Evolutionary conservation across 2,888 invertebrate genomes (phyloP).

Genomic region (Thecocarcelia acutangulata): DNA sequence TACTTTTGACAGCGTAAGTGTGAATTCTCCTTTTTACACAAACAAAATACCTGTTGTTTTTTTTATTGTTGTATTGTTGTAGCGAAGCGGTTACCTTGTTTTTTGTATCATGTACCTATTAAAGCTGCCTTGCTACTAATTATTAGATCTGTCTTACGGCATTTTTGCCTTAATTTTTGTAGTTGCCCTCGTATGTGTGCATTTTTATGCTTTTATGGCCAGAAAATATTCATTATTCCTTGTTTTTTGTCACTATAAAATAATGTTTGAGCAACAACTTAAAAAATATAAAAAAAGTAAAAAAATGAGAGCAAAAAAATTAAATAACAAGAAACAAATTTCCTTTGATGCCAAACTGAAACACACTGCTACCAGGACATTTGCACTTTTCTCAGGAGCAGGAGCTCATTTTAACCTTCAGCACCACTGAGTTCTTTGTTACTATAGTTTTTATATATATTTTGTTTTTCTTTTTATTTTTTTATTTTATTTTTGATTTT

Average conservation of each 20-base stretch:
- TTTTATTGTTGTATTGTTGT: too few relatives aligned
- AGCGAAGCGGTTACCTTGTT: too few relatives aligned
- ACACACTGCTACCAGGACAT: slow-evolving; percentile 28
- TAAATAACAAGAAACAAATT: slow-evolving; percentile 40
- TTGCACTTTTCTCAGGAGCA: slow-evolving; percentile 52
- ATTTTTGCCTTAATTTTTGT: not conserved
- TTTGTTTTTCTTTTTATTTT: too few relatives aligned
- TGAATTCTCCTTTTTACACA: too few relatives aligned
- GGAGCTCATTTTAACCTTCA: slow-evolving; percentile 51
- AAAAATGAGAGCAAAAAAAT: not conserved
- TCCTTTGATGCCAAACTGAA: slow-evolving; percentile 50
- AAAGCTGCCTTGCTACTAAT: too few relatives aligned
- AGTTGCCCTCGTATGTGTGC: not conserved
- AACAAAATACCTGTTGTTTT: too few relatives aligned
- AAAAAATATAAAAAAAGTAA: too few relatives aligned
- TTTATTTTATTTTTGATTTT: not conserved
- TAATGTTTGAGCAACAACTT: slow-evolving; percentile 36
- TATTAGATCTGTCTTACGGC: too few relatives aligned
- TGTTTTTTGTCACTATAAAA: slow-evolving; percentile 48
- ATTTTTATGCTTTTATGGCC: slow-evolving; percentile 4
- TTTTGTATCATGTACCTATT: too few relatives aligned
- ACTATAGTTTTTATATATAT: slow-evolving; percentile 5
- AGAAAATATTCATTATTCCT: slow-evolving; percentile 43
- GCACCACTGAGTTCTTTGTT: slow-evolving; percentile 38
- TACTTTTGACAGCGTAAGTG: too few relatives aligned